A percentile compares a stretch with the other conserved stretches of the same genome.
These are phyloP conservation scores for Mythimna lalbum DNA, from an alignment of 2,888 invertebrate species.

Conservation along the genomic window DNA sequence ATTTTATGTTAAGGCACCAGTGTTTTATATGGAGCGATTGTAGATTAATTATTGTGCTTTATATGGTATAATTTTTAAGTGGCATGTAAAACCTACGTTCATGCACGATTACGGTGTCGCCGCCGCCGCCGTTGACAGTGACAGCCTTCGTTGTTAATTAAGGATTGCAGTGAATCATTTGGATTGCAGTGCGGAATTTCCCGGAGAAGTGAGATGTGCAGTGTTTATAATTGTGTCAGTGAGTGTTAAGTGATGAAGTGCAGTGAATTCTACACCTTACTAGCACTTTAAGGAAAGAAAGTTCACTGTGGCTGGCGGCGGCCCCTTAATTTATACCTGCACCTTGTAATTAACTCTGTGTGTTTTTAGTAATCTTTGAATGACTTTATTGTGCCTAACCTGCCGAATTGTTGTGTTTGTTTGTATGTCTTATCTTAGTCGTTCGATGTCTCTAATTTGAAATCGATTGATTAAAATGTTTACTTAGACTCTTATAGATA, in stretches of 20 bases:
- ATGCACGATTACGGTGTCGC: constrained; percentile 82
- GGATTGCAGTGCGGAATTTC: constrained; percentile 89
- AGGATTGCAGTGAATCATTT: constrained; percentile 89
- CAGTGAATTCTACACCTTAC: constrained; percentile 71
- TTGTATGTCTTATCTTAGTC: constrained; percentile 31
- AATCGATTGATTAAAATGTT: constrained; percentile 7
- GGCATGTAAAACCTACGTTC: constrained; percentile 71
- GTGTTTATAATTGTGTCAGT: constrained; percentile 85
- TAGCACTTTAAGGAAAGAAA: constrained; percentile 59
- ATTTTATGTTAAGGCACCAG: constrained; percentile 33
- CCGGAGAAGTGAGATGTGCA: constrained; percentile 83
- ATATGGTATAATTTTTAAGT: constrained; percentile 39
- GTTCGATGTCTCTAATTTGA: constrained; percentile 7
- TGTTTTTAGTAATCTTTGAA: constrained; percentile 67
- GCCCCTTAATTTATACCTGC: constrained; percentile 81
- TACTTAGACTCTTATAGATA: background rate
- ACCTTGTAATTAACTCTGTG: constrained; percentile 83
- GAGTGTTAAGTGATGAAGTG: constrained; percentile 77
- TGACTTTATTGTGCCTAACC: constrained; percentile 44
- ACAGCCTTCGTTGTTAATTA: constrained; percentile 71
- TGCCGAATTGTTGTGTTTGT: constrained; percentile 28
- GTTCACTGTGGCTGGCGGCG: constrained; percentile 86
- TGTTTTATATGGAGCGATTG: constrained; percentile 36
- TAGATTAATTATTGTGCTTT: constrained; percentile 50
- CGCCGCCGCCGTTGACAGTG: constrained; percentile 82